Evolutionary conservation across 2,888 invertebrate species (phyloP).

Genomic region (Apamea epomidion): DNA sequence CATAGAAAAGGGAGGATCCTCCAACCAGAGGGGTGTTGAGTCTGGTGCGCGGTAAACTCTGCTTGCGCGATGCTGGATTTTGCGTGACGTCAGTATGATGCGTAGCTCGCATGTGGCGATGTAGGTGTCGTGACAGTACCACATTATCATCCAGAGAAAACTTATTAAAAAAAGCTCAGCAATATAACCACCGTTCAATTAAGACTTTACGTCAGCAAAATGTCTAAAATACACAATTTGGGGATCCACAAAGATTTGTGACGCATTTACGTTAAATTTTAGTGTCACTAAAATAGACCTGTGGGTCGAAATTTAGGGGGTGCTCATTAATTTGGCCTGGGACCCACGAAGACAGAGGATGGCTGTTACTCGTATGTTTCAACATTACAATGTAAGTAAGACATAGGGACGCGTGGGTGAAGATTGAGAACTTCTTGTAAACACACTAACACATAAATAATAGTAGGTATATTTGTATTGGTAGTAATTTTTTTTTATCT

Average conservation of each 20-base stretch:
- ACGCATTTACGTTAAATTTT: conserved; percentile 59
- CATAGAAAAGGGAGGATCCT: too few species aligned
- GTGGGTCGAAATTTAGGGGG: conserved; percentile 54
- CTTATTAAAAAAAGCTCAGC: conserved; percentile 2
- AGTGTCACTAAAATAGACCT: conserved; percentile 59
- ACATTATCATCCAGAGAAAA: not conserved
- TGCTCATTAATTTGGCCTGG: conserved; percentile 60
- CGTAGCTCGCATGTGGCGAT: too few species aligned
- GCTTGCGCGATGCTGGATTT: too few species aligned
- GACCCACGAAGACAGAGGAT: conserved; percentile 44
- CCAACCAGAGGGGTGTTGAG: too few species aligned
- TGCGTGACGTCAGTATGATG: too few species aligned
- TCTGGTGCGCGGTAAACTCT: too few species aligned
- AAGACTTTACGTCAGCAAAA: conserved; percentile 44
- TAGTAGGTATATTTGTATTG: too few species aligned
- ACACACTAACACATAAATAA: not conserved
- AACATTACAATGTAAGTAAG: conserved; percentile 36
- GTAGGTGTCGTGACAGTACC: not conserved
- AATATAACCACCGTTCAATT: conserved; percentile 42
- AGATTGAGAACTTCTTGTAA: conserved; percentile 35
- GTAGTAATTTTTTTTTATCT: too few species aligned
- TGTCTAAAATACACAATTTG: conserved; percentile 55
- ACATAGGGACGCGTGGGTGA: conserved; percentile 21
- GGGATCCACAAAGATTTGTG: conserved; percentile 60
- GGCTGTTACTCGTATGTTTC: conserved; percentile 29